Evolutionary conservation across 2,113 vertebrate species (phyloP), one percentile per base, ranked within the genome.

Genomic region (Sphaerodactylus townsendi): DNA sequence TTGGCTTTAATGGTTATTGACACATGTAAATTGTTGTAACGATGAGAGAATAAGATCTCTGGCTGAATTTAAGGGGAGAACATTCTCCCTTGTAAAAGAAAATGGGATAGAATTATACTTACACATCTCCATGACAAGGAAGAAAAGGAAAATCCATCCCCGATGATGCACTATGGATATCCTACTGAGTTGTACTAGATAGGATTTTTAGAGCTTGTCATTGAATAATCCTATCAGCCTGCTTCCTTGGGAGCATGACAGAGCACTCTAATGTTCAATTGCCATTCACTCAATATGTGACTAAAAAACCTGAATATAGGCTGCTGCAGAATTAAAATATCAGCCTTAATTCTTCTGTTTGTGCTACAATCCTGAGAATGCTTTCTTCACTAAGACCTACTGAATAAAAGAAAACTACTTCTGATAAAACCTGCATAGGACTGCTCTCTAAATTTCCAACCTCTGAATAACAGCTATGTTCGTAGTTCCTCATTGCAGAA

Each of bases 41-140:
- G 11, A 62, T 28, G 68, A 65, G 33, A 86, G 50, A 65, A 0
- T 64, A 82, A 79, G 68, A 59, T 14, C 0, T 28, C 6, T 83
- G 48, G 0, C 80, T 87, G 64, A 64, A 5, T 50, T 66, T 50
- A 65, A 25, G 23, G 62, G 33, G 79, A 44, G 13, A 3, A 80
- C 71, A 1, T 79, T 4, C 2, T 68, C 35, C 13, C 64, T 15
- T 28, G 62, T n/a, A 9, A 10, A 15, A 35, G 53, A 72, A 15
- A 71, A 65, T 44, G 23, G 7, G 72, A 81, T 79, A 10, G 68
- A 88, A 91, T 3, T 59, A 79, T 88, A 37, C 6, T 64, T 66
- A 35, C 74, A 41, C 25, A 17, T 44, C 28, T 25, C 76, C 56
- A 3, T 50, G 33, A 11, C 0, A 1, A 65, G 1, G 81, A 1